Percentiles rank a stretch among this genome's conserved stretches.
These are phyloP conservation scores for Drosophila bifasciata DNA, from an alignment of 1,140 invertebrate species.

Conservation along the genomic window DNA sequence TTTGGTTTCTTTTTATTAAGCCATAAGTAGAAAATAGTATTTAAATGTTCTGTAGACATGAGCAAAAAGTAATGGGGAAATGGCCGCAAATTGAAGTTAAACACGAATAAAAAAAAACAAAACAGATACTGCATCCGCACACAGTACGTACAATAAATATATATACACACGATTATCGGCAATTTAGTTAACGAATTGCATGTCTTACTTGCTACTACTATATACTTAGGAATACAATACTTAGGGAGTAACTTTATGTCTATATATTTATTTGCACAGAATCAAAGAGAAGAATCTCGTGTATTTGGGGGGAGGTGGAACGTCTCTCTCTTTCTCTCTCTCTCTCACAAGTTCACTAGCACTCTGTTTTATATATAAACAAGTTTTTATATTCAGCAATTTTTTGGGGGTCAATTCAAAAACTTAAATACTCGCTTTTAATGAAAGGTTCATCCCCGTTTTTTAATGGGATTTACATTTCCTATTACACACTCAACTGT, in stretches of 20 bases:
- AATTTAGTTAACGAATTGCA: constrained; percentile 36
- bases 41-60: constrained; percentile 44
- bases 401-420: no score
- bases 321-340: no score
- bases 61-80: constrained; percentile 50
- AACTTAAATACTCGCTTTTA: background rate
- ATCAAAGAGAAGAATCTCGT: no score
- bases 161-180: constrained; percentile 19
- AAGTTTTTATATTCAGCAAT: no score
- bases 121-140: constrained; percentile 1
- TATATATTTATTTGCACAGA: background rate
- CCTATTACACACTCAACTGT: no score
- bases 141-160: constrained; percentile 11
- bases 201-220: constrained; percentile 5
- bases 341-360: no score
- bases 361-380: no score
- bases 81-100: constrained; percentile 40
- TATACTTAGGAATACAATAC: constrained; percentile 24
- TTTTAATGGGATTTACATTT: no score
- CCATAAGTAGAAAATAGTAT: constrained; percentile 45
- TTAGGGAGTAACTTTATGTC: no score
- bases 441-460: no score
- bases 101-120: constrained; percentile 32
- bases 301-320: no score
- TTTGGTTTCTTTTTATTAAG: constrained; percentile 64